Percentiles rank a stretch among this genome's conserved stretches.
Evolutionary conservation across 2,113 vertebrate genomes (phyloP).

Genomic region (Nibea coibor): DNA sequence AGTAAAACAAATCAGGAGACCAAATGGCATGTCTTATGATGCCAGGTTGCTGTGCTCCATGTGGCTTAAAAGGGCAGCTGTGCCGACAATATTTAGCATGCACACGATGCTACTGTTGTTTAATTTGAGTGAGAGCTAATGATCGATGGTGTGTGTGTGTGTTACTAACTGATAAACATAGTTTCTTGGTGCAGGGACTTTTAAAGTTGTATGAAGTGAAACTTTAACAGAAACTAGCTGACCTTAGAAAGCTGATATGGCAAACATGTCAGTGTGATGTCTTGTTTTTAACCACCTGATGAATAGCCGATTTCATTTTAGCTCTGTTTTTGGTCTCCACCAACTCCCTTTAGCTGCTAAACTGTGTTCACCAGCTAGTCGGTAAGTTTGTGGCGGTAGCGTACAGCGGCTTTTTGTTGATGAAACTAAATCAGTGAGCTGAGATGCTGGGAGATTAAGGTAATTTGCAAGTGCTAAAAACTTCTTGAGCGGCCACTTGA

Average conservation of each 20-base stretch:
- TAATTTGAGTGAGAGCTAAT: not conserved
- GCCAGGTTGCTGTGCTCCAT: not conserved
- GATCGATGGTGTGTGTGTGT: not conserved
- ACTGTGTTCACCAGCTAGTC: not conserved
- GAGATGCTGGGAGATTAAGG: too few relatives aligned
- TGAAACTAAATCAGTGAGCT: not conserved
- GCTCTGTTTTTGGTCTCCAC: conserved; percentile 25
- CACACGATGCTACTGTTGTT: not conserved
- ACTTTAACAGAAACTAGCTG: not conserved
- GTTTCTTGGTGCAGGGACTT: not conserved
- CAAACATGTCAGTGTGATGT: not conserved
- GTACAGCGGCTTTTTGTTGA: not conserved
- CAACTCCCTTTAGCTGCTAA: not conserved
- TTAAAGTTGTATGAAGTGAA: not conserved
- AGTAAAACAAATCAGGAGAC: conserved; percentile 42
- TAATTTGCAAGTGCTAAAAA: too few relatives aligned
- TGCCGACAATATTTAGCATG: not conserved
- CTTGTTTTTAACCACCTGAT: not conserved
- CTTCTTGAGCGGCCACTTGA: too few relatives aligned
- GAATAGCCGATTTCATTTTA: conserved; percentile 4
- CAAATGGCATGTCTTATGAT: conserved; percentile 8
- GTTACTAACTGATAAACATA: not conserved
- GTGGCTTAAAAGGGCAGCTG: conserved; percentile 8
- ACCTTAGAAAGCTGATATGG: too few relatives aligned
- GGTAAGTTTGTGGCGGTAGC: not conserved